Conservation (phyloP, 2,888 invertebrate species). For the Trichacis sp. region DNA sequence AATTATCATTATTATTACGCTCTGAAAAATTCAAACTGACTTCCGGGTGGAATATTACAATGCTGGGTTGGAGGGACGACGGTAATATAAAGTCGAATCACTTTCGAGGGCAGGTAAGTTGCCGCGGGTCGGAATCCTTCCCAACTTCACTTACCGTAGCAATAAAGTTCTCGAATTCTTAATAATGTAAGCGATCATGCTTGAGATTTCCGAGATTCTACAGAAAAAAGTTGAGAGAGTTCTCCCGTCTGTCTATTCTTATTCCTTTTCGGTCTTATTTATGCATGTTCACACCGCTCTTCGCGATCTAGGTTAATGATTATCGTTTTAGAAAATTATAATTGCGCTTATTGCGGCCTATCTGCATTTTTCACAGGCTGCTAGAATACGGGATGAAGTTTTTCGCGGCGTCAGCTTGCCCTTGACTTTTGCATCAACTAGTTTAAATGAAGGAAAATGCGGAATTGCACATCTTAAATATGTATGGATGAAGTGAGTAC, state of each 20-base stretch:
- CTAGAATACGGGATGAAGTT: slow-evolving; percentile 27
- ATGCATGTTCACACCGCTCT: slow-evolving; percentile 40
- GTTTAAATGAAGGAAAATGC: background rate
- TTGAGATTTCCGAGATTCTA: slow-evolving; percentile 37
- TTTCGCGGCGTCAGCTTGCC: slow-evolving; percentile 5
- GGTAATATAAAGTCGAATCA: background rate
- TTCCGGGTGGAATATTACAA: background rate
- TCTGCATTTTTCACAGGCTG: slow-evolving; percentile 53
- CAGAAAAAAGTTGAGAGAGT: slow-evolving; percentile 34
- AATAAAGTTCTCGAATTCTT: slow-evolving; percentile 39
- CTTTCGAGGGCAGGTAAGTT: background rate
- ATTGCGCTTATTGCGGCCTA: slow-evolving; percentile 60
- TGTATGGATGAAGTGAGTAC: too few relatives aligned
- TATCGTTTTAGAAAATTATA: slow-evolving; percentile 62
- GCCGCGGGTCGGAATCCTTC: slow-evolving; percentile 7
- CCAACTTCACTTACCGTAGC: slow-evolving; percentile 11
- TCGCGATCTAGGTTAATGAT: slow-evolving; percentile 60
- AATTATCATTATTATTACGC: background rate
- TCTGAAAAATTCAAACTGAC: background rate
- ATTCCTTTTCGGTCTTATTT: too few relatives aligned
- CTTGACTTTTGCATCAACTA: background rate
- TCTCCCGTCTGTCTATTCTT: slow-evolving; percentile 33
- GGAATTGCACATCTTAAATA: background rate
- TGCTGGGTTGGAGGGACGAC: too few relatives aligned
- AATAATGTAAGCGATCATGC: slow-evolving; percentile 42